phyloP scores from a whole-genome alignment of 2,888 invertebrate species.

The Euplexia lucipara region DNA sequence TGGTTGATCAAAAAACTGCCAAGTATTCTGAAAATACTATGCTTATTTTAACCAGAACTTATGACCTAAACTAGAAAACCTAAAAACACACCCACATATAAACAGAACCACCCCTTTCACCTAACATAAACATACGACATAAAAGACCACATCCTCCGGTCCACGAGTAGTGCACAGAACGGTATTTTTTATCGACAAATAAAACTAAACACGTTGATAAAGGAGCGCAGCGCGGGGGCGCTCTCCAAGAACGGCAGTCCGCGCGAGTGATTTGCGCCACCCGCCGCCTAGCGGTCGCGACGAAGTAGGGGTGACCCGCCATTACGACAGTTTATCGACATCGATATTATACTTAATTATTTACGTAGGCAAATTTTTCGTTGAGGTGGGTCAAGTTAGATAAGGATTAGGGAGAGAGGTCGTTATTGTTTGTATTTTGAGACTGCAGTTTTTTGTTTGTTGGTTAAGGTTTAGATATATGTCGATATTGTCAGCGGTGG shows the following conservation, averaged over 20 bases:
- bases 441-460: not conserved
- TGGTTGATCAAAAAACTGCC: too few relatives aligned
- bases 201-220: slow-evolving; percentile 74
- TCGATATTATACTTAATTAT: slow-evolving; percentile 67
- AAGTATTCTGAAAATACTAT: too few relatives aligned
- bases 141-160: slow-evolving; percentile 58
- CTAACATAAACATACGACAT: slow-evolving; percentile 57
- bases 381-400: slow-evolving; percentile 42
- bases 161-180: slow-evolving; percentile 53
- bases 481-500: slow-evolving; percentile 14
- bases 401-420: not conserved
- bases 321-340: slow-evolving; percentile 67
- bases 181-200: slow-evolving; percentile 81
- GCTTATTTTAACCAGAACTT: not conserved
- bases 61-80: slow-evolving; percentile 38
- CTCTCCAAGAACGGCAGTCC: slow-evolving; percentile 89
- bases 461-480: not conserved
- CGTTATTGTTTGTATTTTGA: slow-evolving; percentile 10
- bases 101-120: slow-evolving; percentile 44
- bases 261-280: slow-evolving; percentile 90
- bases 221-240: slow-evolving; percentile 77
- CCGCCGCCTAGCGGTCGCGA: slow-evolving; percentile 86
- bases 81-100: slow-evolving; percentile 26
- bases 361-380: slow-evolving; percentile 28
- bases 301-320: slow-evolving; percentile 75